A percentile compares a stretch with the other conserved stretches of the same genome.
These are phyloP conservation scores for Molossus alvarezi DNA, from an alignment of 2,797 vertebrate species.

Conservation along the genomic window DNA sequence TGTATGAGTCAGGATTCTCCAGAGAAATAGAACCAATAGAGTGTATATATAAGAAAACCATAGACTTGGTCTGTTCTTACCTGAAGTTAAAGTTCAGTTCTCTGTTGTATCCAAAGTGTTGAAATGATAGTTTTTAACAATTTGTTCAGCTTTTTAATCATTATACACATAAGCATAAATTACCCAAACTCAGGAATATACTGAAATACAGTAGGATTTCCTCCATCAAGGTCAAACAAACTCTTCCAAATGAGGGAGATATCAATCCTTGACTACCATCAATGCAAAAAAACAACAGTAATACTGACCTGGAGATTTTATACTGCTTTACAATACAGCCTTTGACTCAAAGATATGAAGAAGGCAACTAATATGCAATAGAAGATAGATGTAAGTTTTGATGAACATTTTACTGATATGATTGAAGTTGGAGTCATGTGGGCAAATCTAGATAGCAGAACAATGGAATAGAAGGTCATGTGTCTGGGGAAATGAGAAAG, in stretches of 20 bases:
- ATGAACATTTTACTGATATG: neutral
- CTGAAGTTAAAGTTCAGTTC: conserved; percentile 7
- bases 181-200: neutral
- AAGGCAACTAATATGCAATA: neutral
- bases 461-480: neutral
- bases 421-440: neutral
- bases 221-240: conserved; percentile 16
- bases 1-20: neutral
- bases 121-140: neutral
- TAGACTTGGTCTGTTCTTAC: neutral
- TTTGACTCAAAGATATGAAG: neutral
- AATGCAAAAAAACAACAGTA: neutral
- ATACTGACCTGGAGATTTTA: conserved; percentile 20
- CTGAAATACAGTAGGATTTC: neutral
- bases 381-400: neutral
- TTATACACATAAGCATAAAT: neutral
- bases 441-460: conserved; percentile 37
- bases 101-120: neutral
- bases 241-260: neutral
- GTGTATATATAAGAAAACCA: neutral
- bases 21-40: neutral
- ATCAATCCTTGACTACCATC: neutral
- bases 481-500: neutral
- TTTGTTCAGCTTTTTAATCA: neutral
- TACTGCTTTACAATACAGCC: neutral